Evolutionary conservation across 2,113 vertebrate species (phyloP).

Genomic region (Elephas maximus): DNA sequence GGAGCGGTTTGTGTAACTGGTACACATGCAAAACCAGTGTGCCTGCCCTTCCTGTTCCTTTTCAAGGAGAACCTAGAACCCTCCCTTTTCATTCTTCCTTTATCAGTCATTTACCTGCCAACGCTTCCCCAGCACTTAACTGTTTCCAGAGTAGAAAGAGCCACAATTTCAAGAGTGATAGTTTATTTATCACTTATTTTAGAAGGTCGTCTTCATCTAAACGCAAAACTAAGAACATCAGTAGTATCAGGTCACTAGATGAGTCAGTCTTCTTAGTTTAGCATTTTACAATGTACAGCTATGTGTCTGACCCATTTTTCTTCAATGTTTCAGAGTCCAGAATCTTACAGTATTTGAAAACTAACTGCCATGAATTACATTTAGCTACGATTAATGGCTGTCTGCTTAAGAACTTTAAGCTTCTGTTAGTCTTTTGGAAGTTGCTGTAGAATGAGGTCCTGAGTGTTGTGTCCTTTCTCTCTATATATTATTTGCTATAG

Average conservation of each 20-base stretch:
- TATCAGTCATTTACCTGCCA: neutral
- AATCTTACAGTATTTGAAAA: conserved; percentile 44
- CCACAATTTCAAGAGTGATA: neutral
- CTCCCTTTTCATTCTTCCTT: neutral
- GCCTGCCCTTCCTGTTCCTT: neutral
- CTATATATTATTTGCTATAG: neutral
- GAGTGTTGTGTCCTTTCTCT: neutral
- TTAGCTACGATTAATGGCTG: neutral
- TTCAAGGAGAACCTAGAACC: neutral
- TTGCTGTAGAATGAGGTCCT: neutral
- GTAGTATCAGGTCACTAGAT: neutral
- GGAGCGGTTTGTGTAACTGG: neutral
- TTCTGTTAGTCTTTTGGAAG: neutral
- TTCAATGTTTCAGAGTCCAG: neutral
- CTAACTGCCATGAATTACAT: neutral
- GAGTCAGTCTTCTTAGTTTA: conserved; percentile 1
- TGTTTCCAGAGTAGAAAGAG: neutral
- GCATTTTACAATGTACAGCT: conserved; percentile 25
- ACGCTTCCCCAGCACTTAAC: neutral
- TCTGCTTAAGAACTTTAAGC: neutral
- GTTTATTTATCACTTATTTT: conserved; percentile 9
- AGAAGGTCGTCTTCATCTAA: conserved; percentile 15
- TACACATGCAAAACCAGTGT: neutral
- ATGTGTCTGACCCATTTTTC: conserved; percentile 47
- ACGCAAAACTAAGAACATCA: neutral